Evolutionary conservation across 2,888 invertebrate species (phyloP), one percentile per base, ranked within the genome.

Genomic region (Melangyna quadrimaculata): DNA sequence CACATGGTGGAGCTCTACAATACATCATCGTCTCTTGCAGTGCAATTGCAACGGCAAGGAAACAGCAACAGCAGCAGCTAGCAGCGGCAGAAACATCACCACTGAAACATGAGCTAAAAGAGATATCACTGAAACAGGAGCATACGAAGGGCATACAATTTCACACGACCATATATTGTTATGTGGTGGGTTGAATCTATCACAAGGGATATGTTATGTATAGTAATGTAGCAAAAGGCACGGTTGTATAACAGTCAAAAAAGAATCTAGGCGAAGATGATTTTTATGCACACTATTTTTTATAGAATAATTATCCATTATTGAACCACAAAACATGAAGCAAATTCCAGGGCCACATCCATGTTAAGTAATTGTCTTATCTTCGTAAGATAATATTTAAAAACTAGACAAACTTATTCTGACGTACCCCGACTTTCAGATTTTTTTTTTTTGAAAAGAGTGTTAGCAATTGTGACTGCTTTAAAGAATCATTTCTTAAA

Each of bases 91-190:
- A 74, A 84, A 74, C 69, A 63, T 71, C 74, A 67, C 79, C 75
- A 80, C 75, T 74, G 75, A 72, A 84, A 84, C 84, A 79, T 71
- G 83, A 53, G 75, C 80, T 75, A 80, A 80, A 75, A 84, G 84
- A 84, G 80, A 84, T 84, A 84, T 84, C 84, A 74, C 70, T 74
- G 51, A 53, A 71, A 67, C 63, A 45, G 74, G 70, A 79, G 83
- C 70, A 80, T 79, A 71, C 79, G 75, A 84, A 79, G 80, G 84
- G 84, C 84, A 84, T 84, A 72, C 79, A 84, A 75, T 84, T 83
- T 84, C 84, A 84, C 84, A 84, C 84, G 84, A 75, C 79, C 84
- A 71, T 74, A 84, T 84, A 84, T 84, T 84, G 71, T 84, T 84
- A 75, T 80, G 80, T 84, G 59, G 79, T 83, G 83, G 79, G 79